phyloP scores from a whole-genome alignment of 2,888 invertebrate species.

The Lycophotia porphyrea region DNA sequence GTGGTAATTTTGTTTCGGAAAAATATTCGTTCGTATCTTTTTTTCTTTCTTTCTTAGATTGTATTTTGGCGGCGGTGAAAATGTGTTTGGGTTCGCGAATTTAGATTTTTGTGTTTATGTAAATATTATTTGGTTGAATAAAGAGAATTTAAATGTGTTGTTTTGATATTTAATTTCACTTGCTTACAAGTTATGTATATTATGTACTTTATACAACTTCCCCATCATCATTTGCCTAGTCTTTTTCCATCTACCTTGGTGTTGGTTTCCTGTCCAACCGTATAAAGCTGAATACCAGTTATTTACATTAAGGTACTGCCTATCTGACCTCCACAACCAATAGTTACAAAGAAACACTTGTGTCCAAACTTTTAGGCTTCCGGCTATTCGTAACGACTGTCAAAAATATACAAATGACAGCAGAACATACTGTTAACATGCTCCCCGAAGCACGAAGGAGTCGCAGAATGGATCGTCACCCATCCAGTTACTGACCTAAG shows the following conservation, averaged over 20 bases:
- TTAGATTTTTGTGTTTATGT: constrained; percentile 1
- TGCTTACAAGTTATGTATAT: neutral
- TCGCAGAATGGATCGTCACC: neutral
- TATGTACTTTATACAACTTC: neutral
- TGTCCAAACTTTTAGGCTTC: neutral
- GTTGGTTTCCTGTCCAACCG: neutral
- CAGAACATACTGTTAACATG: neutral
- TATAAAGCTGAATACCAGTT: neutral
- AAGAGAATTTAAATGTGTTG: constrained; percentile 5
- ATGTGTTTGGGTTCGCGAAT: neutral
- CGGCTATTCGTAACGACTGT: neutral
- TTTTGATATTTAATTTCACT: neutral
- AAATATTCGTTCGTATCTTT: constrained; percentile 24
- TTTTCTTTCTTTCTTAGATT: constrained; percentile 3
- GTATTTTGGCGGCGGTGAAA: constrained; percentile 8
- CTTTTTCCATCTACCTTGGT: neutral
- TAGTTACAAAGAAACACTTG: neutral
- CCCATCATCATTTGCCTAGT: neutral
- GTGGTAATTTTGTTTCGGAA: constrained; percentile 60
- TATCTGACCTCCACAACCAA: neutral
- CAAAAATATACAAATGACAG: neutral
- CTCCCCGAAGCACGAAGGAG: neutral
- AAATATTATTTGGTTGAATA: neutral
- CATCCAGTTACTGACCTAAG: neutral
- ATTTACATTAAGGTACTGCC: neutral